Evolutionary conservation across 2,113 vertebrate genomes (phyloP), one percentile per base, ranked within the genome.

Genomic region (Catharus minimus): DNA sequence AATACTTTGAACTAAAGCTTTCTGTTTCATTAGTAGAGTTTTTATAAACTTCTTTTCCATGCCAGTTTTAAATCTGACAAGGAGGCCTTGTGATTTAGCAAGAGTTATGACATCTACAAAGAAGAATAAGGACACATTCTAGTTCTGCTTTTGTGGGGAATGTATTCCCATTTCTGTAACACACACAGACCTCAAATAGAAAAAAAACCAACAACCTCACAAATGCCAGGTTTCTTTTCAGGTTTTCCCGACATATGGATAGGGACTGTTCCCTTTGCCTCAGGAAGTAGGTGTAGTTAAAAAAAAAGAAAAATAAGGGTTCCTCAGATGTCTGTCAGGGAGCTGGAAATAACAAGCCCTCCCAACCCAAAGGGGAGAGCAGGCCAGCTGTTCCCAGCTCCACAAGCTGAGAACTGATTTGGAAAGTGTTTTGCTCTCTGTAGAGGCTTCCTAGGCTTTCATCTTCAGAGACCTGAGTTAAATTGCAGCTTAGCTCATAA

Each of bases 361-460:
- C 53, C 33, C 4, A 8, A 9, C 19, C 46, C 16, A 8, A 86
- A 72, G 19, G 24, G 46, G 46, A 86, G 58, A 78, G 38, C 49
- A 52, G 26, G 7, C 38, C 86, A 92, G 83, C 81, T 90, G 74
- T 44, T 95, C 52, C 47, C 62, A 55, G 39, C 74, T 92, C 24
- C 81, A 66, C 74, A 76, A 75, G 47, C 72, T 88, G 36, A 92
- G 76, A 90, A 78, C 28, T 43, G 57, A 49, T 81, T 61, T 72
- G 82, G 76, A 93, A 86, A 90, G 2, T 17, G 28, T 65, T 86
- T 72, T 83, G 46, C 33, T 76, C 38, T 95, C 73, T 79, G 50
- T 32, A 88, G 83, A 95, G 69, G 38, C 28, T 90, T 90, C 82
- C 73, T 62, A 79, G 73, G 78, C 81, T 95, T 95, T 93, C 66